Base-by-base conservation (phyloP, 1,140 invertebrate genomes). In the Lepeophtheirus salmonis region DNA sequence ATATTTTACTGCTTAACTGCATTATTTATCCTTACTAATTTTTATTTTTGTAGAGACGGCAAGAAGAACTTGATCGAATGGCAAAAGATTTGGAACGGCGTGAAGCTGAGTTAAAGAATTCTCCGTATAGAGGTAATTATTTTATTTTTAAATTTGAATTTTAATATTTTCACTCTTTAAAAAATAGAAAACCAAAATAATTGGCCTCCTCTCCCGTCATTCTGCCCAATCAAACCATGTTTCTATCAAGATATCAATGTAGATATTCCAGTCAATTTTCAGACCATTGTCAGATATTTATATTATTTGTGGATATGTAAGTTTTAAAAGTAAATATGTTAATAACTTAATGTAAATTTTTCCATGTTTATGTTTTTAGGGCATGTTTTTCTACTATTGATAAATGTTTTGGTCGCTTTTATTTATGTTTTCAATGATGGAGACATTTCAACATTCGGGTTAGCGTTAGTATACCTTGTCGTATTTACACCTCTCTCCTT, bases 161-260 rank as follows among this genome's bases (percentile, higher is more conserved):
- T 10, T 14, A 52, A 54, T 16, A 16, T 26, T 50, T 14, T 53
- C 4, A 14, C 18, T 2, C n/a, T 56, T n/a, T 6, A 52, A n/a
- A 52, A 52, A 52, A 52, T n/a, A 75, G 85, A 80, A 54, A 78
- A 86, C 64, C 78, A 83, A 68, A 95, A 97, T 70, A 99, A 99
- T 74, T 99, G 92, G 91, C 95, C 95, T 2, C 95, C 95, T 13
- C 70, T 99, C 60, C 94, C 95, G 3, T 80, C 84, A 25, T 82
- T 83, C 65, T 91, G 83, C 65, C 91, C 88, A 67, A 79, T 96
- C 55, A 87, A 95, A 68, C 94, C 95, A 1, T 99, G 95, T 72
- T 98, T 98, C 72, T 97, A 97, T 74, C 94, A 97, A 76, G 95
- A 98, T 72, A 97, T 99, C 64, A 88, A 90, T 73, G 84, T 97